Percentiles rank a stretch among this genome's conserved stretches.
Conservation (phyloP, 2,113 vertebrate species). For the Rissa tridactyla region DNA sequence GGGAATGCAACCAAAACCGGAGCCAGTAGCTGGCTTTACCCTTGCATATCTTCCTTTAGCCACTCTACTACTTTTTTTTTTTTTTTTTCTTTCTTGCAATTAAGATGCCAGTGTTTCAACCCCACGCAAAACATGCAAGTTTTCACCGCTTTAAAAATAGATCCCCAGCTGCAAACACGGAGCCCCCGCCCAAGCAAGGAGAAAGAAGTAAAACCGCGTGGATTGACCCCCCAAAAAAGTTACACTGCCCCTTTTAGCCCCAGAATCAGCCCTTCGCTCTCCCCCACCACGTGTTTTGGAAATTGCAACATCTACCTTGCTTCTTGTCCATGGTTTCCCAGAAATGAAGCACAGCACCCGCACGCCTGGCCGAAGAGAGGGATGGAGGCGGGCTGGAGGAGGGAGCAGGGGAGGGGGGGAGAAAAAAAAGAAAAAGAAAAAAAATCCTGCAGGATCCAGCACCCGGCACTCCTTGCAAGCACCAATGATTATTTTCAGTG, state of each 20-base stretch:
- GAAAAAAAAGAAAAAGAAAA: background rate
- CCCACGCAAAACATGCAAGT: background rate
- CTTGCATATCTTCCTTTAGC: background rate
- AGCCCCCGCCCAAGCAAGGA: background rate
- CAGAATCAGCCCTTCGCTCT: background rate
- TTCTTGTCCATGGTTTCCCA: slow-evolving; percentile 74
- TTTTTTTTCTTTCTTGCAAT: background rate
- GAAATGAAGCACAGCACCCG: slow-evolving; percentile 50
- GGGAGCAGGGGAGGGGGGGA: background rate
- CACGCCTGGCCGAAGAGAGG: slow-evolving; percentile 18
- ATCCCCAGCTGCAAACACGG: background rate
- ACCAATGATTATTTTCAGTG: background rate
- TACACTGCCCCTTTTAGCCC: background rate
- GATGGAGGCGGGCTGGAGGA: background rate
- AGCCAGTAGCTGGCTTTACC: background rate
- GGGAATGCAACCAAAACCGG: background rate
- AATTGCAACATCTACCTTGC: slow-evolving; percentile 72
- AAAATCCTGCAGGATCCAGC: background rate
- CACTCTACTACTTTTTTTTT: background rate
- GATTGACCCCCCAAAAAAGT: background rate
- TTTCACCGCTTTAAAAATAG: background rate
- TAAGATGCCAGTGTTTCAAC: background rate
- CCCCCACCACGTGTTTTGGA: slow-evolving; percentile 21
- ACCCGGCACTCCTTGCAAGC: background rate
- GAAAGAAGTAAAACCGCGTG: background rate